phyloP scores from a whole-genome alignment of 2,888 invertebrate species.

The Nomada flava region DNA sequence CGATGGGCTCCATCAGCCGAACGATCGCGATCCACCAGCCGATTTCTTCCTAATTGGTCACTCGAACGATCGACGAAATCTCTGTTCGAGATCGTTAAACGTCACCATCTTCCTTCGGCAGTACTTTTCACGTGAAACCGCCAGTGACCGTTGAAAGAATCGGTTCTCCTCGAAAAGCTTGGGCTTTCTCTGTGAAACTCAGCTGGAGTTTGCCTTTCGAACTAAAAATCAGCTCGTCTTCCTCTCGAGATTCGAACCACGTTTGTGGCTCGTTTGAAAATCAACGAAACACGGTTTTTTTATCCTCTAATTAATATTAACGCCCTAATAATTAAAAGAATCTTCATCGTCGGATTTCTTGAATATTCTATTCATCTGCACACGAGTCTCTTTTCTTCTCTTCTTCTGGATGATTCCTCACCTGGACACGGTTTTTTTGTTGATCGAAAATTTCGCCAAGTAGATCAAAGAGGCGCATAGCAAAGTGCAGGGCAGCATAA shows the following conservation, averaged over 20 bases:
- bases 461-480: not conserved
- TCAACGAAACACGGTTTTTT: too few species aligned
- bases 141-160: too few species aligned
- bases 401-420: not conserved
- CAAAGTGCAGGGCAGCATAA: not conserved
- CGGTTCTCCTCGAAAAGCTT: not conserved
- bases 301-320: too few species aligned
- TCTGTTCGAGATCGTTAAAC: constrained; percentile 5
- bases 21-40: constrained; percentile 10
- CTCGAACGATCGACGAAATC: constrained; percentile 4
- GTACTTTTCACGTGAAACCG: not conserved
- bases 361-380: not conserved
- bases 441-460: not conserved
- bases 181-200: not conserved
- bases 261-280: too few species aligned
- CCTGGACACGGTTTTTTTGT: not conserved
- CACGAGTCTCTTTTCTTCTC: too few species aligned
- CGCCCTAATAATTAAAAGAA: too few species aligned
- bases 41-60: constrained; percentile 45
- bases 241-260: too few species aligned
- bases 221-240: too few species aligned
- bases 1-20: constrained; percentile 6
- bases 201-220: not conserved
- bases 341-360: not conserved
- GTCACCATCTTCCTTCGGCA: not conserved